A percentile compares a stretch with the other conserved stretches of the same genome.
phyloP scores from a whole-genome alignment of 1,140 invertebrate species.

The Rhopalosiphum maidis region DNA sequence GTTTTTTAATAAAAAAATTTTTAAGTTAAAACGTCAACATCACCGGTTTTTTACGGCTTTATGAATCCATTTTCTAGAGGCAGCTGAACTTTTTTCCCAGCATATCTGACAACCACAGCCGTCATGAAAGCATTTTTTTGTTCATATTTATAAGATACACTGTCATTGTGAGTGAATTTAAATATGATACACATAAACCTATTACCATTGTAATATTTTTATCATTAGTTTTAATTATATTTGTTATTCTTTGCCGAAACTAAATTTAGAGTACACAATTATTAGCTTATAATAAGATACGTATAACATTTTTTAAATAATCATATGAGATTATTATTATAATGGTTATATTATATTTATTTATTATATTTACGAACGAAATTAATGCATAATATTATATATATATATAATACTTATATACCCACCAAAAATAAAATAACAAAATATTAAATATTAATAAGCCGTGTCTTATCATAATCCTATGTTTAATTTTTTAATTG shows the following conservation, averaged over 20 bases:
- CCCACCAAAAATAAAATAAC: background rate
- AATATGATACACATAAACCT: background rate
- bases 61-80: conserved; percentile 2
- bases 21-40: conserved; percentile 49
- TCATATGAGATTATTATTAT: background rate
- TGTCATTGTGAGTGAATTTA: background rate
- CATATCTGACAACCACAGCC: conserved; percentile 41
- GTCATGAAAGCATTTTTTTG: conserved; percentile 30
- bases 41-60: conserved; percentile 41
- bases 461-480: background rate
- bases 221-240: background rate
- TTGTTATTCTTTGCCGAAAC: background rate
- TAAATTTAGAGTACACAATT: background rate
- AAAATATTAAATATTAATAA: background rate
- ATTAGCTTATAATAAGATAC: background rate
- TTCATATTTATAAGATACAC: background rate
- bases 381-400: background rate
- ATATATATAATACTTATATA: background rate
- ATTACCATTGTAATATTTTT: background rate
- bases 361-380: background rate
- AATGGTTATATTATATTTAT: background rate
- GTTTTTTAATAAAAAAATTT: conserved; percentile 14
- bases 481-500: background rate
- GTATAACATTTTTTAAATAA: background rate
- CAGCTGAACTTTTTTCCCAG: conserved; percentile 28